Evolutionary conservation across 2,888 invertebrate genomes (phyloP).

Genomic region (Drepana falcataria): DNA sequence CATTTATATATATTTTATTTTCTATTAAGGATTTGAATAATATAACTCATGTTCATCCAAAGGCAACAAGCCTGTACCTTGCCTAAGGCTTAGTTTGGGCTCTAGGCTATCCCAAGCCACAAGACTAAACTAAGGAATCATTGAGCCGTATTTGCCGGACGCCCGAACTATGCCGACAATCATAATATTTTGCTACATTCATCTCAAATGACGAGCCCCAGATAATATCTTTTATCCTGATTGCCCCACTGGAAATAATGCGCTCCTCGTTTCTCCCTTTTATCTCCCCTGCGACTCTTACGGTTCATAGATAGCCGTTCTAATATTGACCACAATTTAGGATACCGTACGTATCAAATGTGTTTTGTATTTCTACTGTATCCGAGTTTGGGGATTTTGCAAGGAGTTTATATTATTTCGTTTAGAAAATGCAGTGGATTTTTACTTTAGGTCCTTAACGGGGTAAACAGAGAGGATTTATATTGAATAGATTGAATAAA

Average conservation of each 20-base stretch:
- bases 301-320: constrained; percentile 35
- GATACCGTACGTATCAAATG: neutral
- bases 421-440: too few relatives aligned
- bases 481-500: too few relatives aligned
- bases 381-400: too few relatives aligned
- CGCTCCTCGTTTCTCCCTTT: constrained; percentile 40
- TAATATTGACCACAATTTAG: constrained; percentile 22
- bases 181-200: constrained; percentile 37
- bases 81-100: too few relatives aligned
- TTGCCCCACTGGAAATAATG: constrained; percentile 54
- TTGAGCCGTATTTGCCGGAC: constrained; percentile 2
- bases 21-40: too few relatives aligned
- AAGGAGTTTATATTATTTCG: too few relatives aligned
- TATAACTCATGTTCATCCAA: too few relatives aligned
- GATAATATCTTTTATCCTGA: constrained; percentile 50
- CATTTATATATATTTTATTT: too few relatives aligned
- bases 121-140: neutral
- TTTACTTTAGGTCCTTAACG: too few relatives aligned
- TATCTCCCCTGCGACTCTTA: constrained; percentile 36
- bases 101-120: neutral
- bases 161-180: constrained; percentile 10
- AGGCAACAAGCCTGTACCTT: too few relatives aligned
- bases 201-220: constrained; percentile 34
- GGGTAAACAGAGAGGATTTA: too few relatives aligned
- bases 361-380: neutral